phyloP scores from a whole-genome alignment of 2,888 invertebrate genomes.

The Cosmorhoe ocellata region DNA sequence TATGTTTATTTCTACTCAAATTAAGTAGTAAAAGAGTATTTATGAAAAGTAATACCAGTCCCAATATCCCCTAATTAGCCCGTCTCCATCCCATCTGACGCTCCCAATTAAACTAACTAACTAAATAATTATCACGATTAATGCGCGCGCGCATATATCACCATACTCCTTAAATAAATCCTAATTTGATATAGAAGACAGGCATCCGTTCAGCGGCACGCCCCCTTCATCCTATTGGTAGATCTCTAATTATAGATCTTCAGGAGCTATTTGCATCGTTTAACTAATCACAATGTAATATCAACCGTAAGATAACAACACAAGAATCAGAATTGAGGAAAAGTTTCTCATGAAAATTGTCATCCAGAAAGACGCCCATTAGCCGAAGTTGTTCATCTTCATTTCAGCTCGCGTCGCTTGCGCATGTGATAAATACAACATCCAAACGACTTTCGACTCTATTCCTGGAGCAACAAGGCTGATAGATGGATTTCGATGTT shows the following conservation, averaged over 20 bases:
- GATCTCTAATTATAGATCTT: constrained; percentile 74
- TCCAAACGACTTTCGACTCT: constrained; percentile 45
- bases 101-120: constrained; percentile 73
- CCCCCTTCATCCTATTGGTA: constrained; percentile 69
- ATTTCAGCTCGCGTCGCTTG: constrained; percentile 56
- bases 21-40: neutral
- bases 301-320: constrained; percentile 23
- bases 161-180: constrained; percentile 67
- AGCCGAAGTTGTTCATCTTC: constrained; percentile 74
- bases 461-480: constrained; percentile 32
- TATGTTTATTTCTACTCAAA: too few relatives aligned
- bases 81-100: constrained; percentile 54
- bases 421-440: constrained; percentile 50
- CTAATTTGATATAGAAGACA: constrained; percentile 62
- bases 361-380: constrained; percentile 79
- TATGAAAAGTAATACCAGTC: constrained; percentile 14
- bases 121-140: constrained; percentile 82
- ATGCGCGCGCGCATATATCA: constrained; percentile 72
- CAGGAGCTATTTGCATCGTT: constrained; percentile 78
- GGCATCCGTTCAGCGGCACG: constrained; percentile 62
- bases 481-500: constrained; percentile 24
- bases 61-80: constrained; percentile 29
- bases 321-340: constrained; percentile 34
- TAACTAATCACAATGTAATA: constrained; percentile 44
- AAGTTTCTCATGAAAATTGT: constrained; percentile 58